phyloP scores from a whole-genome alignment of 2,888 invertebrate genomes.

The Hirtodrosophila confusa region DNA sequence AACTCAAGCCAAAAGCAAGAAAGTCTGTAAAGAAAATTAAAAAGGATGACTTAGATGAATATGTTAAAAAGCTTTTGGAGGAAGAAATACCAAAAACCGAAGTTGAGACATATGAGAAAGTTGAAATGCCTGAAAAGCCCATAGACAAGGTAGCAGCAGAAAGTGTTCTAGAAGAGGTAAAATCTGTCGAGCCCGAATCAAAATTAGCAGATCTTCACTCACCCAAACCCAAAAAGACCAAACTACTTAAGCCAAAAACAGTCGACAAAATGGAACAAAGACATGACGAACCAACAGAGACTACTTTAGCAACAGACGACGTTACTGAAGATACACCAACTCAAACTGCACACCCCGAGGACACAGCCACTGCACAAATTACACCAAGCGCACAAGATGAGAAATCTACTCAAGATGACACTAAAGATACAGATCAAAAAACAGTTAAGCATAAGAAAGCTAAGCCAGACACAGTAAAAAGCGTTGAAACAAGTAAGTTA shows the following conservation, averaged over 20 bases:
- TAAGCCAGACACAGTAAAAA: conserved; percentile 78
- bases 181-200: conserved; percentile 20
- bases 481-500: conserved; percentile 84
- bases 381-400: conserved; percentile 82
- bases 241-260: conserved; percentile 54
- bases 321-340: conserved; percentile 62
- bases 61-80: conserved; percentile 76
- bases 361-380: conserved; percentile 84
- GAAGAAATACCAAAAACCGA: conserved; percentile 82
- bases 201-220: conserved; percentile 25
- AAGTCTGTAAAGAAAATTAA: conserved; percentile 74
- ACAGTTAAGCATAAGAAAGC: conserved; percentile 84
- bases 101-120: conserved; percentile 83
- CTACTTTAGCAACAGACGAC: conserved; percentile 58
- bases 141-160: conserved; percentile 47
- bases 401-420: conserved; percentile 81
- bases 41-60: conserved; percentile 76
- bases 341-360: conserved; percentile 79
- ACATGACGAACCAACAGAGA: conserved; percentile 69
- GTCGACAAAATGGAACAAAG: conserved; percentile 58
- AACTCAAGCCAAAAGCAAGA: conserved; percentile 72
- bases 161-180: conserved; percentile 35
- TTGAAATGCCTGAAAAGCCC: conserved; percentile 79
- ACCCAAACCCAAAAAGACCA: conserved; percentile 58
- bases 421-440: conserved; percentile 83